These are phyloP conservation scores for Lordiphosa collinella DNA, from an alignment of 1,140 invertebrate species.

Conservation along the genomic window DNA sequence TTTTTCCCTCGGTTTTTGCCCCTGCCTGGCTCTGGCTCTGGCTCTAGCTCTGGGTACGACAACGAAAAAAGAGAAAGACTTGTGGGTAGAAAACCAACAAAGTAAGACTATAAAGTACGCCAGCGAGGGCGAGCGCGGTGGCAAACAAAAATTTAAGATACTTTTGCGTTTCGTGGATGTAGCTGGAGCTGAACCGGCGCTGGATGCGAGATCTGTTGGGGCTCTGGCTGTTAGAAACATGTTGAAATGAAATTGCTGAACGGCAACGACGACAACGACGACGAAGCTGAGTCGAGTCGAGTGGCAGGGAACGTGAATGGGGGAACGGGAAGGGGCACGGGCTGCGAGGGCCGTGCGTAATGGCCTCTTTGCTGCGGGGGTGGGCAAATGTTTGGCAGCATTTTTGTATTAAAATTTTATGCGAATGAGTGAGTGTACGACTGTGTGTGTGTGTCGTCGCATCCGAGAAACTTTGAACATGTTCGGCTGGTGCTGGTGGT, in stretches of 20 bases:
- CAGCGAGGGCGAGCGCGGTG: slow-evolving; percentile 27
- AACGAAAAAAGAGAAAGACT: slow-evolving; percentile 77
- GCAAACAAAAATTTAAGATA: slow-evolving; percentile 69
- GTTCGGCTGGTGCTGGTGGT: slow-evolving; percentile 57
- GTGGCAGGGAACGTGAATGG: slow-evolving; percentile 35
- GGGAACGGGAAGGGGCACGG: slow-evolving; percentile 18
- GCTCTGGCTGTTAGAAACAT: slow-evolving; percentile 60
- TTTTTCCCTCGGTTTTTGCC: slow-evolving; percentile 62
- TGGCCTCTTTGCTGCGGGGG: slow-evolving; percentile 46
- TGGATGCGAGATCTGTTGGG: slow-evolving; percentile 60
- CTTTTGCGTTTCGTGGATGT: slow-evolving; percentile 38
- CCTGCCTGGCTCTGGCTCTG: slow-evolving; percentile 21
- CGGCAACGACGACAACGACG: slow-evolving; percentile 24
- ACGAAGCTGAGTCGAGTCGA: slow-evolving; percentile 41
- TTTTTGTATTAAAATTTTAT: slow-evolving; percentile 67
- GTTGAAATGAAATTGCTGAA: slow-evolving; percentile 73
- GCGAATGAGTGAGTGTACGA: slow-evolving; percentile 29
- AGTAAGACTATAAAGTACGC: slow-evolving; percentile 74
- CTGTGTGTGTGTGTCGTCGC: slow-evolving; percentile 38
- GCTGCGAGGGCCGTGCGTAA: slow-evolving; percentile 50
- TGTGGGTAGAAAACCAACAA: slow-evolving; percentile 78
- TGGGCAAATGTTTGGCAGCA: slow-evolving; percentile 69
- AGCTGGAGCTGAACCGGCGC: slow-evolving; percentile 45
- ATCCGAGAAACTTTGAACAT: slow-evolving; percentile 72
- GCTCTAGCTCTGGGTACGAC: slow-evolving; percentile 49